Base-by-base conservation (phyloP, 2,113 vertebrate species). In the Pelvicachromis taeniatus region DNA sequence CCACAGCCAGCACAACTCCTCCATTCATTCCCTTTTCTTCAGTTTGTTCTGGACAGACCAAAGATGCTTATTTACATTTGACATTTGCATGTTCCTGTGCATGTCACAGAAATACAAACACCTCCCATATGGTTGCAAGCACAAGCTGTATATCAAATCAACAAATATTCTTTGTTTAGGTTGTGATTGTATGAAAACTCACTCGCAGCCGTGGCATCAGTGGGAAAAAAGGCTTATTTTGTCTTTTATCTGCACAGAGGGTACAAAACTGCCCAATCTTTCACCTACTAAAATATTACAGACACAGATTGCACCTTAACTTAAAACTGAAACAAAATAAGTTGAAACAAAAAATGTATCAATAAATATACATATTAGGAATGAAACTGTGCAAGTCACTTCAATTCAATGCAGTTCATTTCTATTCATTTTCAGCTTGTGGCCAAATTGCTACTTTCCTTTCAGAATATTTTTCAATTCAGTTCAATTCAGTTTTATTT, bases 21-120 rank as follows among this genome's bases (percentile, higher is more conserved):
- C 63, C 85, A 86, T 90, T 86, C 80, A 88, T 61, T 29, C 56
- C 73, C 42, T 83, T 87, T 89, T 83, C 82, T 79, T 61, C 78
- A 19, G 80, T 85, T 82, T 73, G 50, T 50, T 82, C 85, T 59
- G 54, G 68, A 42, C 83, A 45, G 73, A 65, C 87, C 88, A 56
- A 19, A 42, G 80, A 73, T 77, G 78, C 86, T 77, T 81, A 81
- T 91, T 89, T 77, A 59, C 61, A 78, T 83, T 68, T 75, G 78
- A 35, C 86, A 81, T 92, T 87, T 88, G 61, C 81, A 83, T 78
- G 50, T 3, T 9, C 29, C 53, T 4, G 23, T 80, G 40, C 23
- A 78, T 54, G 61, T 52, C 12, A 10, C 78, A n/a, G 77, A 82
- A 63, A 84, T 83, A 82, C 80, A 92, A 90, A 87, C 59, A 83